Base-by-base conservation (phyloP, 23 tunicate species). In the Ciona savignyi region DNA sequence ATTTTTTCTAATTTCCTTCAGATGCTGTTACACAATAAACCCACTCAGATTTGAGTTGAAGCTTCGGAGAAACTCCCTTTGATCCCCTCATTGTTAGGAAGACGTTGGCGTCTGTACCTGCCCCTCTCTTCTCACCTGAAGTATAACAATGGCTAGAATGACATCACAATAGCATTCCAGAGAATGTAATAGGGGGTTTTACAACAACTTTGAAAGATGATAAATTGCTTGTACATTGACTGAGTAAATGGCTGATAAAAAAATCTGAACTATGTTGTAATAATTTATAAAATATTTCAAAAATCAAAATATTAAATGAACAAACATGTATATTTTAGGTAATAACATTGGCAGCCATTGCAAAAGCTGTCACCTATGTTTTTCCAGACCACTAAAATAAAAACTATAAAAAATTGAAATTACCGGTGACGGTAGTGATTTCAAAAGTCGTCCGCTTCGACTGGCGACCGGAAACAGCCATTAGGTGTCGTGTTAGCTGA, bases 81-180 rank as follows among this genome's bases (percentile, higher is more conserved):
- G 89, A 64, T 25, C 99, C 99, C 33, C 80, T 68, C 64, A 95
- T n/a, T 21, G 99, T 94, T 23, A 88, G 74, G 65, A 94, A 94
- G 22, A 94, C 99, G 27, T 94, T 87, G 0, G 99, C 91, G 42
- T 94, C 90, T 0, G 99, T 94, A 1, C 99, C 99, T 20, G 98
- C 94, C 20, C 98, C 99, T 22, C 89, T 35, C 34, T 90, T 85
- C 24, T 88, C 93, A 2, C 99, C 99, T 90, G 75, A 24, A n/a
- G 60, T 42, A 6, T 42, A 42, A 42, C 56, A 42, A 42, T 42
- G 56, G 11, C 56, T 15, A 42, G 9, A 6, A 42, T 42, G 9
- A 42, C 15, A 42, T 42, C 9, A 42, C 56, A 42, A 15, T 42
- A 42, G 56, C 56, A 42, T 42, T 42, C 56, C 56, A 42, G 9